phyloP scores from a whole-genome alignment of 2,797 vertebrate species.

The Diplodus puntazzo region DNA sequence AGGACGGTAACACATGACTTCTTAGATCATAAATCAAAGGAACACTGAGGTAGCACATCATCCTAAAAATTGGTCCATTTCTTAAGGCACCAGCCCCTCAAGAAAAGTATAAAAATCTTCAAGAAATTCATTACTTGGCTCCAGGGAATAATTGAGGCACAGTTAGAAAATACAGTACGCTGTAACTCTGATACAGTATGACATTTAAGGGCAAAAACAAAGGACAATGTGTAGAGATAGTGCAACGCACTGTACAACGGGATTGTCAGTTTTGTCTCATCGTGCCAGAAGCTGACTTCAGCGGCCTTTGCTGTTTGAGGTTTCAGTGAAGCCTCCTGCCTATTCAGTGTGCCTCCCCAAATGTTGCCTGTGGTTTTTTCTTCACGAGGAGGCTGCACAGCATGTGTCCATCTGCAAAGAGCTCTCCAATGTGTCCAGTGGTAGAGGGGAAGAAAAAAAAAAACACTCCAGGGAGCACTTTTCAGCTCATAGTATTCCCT shows the following conservation, averaged over 20 bases:
- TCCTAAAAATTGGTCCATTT: background rate
- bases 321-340: conserved; percentile 57
- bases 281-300: conserved; percentile 64
- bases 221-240: conserved; percentile 35
- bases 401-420: conserved; percentile 63
- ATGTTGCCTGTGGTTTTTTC: conserved; percentile 60
- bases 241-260: conserved; percentile 32
- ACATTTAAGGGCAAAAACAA: conserved; percentile 26
- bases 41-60: conserved; percentile 13
- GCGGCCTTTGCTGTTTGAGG: conserved; percentile 61
- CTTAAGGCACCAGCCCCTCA: background rate
- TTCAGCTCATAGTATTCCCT: conserved; percentile 26
- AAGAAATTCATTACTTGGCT: conserved; percentile 3
- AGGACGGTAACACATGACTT: conserved; percentile 25
- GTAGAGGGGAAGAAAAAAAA: conserved; percentile 10
- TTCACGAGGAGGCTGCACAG: conserved; percentile 48
- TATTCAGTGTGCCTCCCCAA: conserved; percentile 34
- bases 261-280: conserved; percentile 62
- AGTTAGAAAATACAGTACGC: background rate
- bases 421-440: conserved; percentile 55
- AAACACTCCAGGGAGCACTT: conserved; percentile 29
- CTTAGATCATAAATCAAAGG: conserved; percentile 33
- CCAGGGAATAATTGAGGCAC: conserved; percentile 8
- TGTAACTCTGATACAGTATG: background rate
- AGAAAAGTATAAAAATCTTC: background rate